phyloP scores from a whole-genome alignment of 2,888 invertebrate genomes.

The Andrena trimmerana region DNA sequence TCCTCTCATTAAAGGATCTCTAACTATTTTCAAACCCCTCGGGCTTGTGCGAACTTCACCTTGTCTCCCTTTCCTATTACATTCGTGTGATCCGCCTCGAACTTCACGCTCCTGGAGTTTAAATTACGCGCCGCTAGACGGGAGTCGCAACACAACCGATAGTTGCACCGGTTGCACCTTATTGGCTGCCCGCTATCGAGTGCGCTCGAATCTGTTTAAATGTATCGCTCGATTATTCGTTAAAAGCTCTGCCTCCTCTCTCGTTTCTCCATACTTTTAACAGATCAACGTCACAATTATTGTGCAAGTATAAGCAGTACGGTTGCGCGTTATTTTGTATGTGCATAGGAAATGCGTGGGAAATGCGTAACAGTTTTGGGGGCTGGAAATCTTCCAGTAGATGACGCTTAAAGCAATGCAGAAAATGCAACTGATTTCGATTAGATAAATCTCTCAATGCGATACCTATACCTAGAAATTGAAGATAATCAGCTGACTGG shows the following conservation, averaged over 20 bases:
- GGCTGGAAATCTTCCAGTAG: background rate
- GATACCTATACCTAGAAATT: background rate
- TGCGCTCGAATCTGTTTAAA: background rate
- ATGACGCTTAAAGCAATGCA: conserved; percentile 12
- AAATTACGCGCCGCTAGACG: too few relatives aligned
- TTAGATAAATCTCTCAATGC: background rate
- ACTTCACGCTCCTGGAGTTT: too few relatives aligned
- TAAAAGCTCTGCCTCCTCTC: background rate
- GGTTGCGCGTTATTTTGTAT: background rate
- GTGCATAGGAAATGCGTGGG: background rate
- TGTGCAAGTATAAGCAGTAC: background rate
- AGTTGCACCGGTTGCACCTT: conserved; percentile 19
- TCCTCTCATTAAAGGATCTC: too few relatives aligned
- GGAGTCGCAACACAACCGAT: too few relatives aligned
- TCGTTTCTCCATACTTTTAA: background rate
- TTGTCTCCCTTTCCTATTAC: too few relatives aligned
- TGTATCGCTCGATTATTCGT: background rate
- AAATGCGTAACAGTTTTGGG: background rate
- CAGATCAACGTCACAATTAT: background rate
- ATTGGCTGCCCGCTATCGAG: conserved; percentile 21
- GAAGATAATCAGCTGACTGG: conserved; percentile 11
- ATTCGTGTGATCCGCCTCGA: too few relatives aligned
- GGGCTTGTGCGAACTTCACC: too few relatives aligned
- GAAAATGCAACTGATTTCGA: conserved; percentile 1
- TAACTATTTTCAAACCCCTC: too few relatives aligned